phyloP scores from a whole-genome alignment of 37 sponge, comb jelly and placozoan species.

The Axinella damicornis region DNA sequence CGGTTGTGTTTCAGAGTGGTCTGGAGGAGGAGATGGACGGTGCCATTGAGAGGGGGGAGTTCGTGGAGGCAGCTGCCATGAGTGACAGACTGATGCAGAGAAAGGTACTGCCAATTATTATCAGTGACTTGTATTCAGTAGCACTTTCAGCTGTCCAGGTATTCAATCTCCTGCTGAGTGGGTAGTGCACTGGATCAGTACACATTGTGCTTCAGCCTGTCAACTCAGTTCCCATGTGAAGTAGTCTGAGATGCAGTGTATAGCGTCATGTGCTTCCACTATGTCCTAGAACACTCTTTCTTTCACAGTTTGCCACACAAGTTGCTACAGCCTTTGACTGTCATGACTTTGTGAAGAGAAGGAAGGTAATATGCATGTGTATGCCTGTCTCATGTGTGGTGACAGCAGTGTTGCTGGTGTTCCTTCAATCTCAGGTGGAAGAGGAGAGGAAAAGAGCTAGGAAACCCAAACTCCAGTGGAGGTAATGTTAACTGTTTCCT shows the following conservation, averaged over 20 bases:
- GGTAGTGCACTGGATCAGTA: too few species aligned
- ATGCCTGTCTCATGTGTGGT: neutral
- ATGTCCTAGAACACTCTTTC: neutral
- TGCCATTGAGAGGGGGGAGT: conserved; percentile 57
- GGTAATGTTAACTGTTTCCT: conserved; percentile 10
- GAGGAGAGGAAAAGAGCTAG: conserved; percentile 31
- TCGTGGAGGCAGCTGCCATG: conserved; percentile 52
- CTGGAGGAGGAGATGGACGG: conserved; percentile 65
- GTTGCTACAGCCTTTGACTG: conserved; percentile 80
- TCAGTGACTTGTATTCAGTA: too few species aligned
- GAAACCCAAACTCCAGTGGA: conserved; percentile 59
- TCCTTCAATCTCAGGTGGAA: conserved; percentile 22
- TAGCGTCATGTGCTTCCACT: too few species aligned
- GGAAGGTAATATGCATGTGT: conserved; percentile 32
- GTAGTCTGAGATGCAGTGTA: too few species aligned
- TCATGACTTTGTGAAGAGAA: conserved; percentile 32
- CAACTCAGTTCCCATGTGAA: too few species aligned
- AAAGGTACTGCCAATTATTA: conserved; percentile 29
- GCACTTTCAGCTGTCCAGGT: too few species aligned
- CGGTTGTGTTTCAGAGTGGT: conserved; percentile 53
- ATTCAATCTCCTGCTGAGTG: too few species aligned
- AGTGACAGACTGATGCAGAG: conserved; percentile 68
- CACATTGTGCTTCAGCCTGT: too few species aligned
- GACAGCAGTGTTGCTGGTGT: neutral
- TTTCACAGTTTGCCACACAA: conserved; percentile 53